phyloP scores from a whole-genome alignment of 2,113 vertebrate species.

The Hymenochirus boettgeri region DNA sequence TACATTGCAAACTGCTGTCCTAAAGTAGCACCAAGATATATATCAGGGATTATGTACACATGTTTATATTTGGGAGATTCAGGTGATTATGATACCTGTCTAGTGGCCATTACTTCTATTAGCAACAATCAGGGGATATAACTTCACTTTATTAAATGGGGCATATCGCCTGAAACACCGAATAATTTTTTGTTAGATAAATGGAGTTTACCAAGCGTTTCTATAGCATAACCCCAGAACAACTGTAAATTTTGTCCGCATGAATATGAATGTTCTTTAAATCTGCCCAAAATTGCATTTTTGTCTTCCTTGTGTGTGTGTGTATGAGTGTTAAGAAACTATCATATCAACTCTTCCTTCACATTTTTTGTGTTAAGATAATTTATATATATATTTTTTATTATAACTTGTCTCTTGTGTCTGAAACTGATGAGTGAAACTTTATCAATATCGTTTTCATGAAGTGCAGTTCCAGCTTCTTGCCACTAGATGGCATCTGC shows the following conservation, averaged over 20 bases:
- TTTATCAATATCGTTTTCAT: slow-evolving; percentile 21
- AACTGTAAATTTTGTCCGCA: slow-evolving; percentile 27
- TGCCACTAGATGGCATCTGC: slow-evolving; percentile 30
- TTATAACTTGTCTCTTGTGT: slow-evolving; percentile 39
- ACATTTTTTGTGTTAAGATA: slow-evolving; percentile 33
- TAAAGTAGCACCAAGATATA: not conserved
- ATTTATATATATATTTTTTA: slow-evolving; percentile 42
- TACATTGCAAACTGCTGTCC: not conserved
- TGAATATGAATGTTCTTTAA: slow-evolving; percentile 32
- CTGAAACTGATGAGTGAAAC: slow-evolving; percentile 34
- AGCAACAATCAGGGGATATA: not conserved
- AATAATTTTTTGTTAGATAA: not conserved
- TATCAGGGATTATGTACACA: not conserved
- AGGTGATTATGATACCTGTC: not conserved
- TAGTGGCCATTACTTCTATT: not conserved
- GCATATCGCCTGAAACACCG: too few species aligned
- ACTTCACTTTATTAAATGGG: too few species aligned
- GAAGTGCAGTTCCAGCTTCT: slow-evolving; percentile 32
- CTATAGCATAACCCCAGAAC: slow-evolving; percentile 19
- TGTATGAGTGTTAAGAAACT: slow-evolving; percentile 30
- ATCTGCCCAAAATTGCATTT: not conserved
- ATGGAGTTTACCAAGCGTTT: slow-evolving; percentile 26
- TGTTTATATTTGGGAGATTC: not conserved
- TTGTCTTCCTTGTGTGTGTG: slow-evolving; percentile 1
- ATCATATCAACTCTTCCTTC: slow-evolving; percentile 19